Percentiles rank a stretch among this genome's conserved stretches.
These are phyloP conservation scores for Rhabdophis nuchalis DNA, from an alignment of 2,797 vertebrate species.

Conservation along the genomic window DNA sequence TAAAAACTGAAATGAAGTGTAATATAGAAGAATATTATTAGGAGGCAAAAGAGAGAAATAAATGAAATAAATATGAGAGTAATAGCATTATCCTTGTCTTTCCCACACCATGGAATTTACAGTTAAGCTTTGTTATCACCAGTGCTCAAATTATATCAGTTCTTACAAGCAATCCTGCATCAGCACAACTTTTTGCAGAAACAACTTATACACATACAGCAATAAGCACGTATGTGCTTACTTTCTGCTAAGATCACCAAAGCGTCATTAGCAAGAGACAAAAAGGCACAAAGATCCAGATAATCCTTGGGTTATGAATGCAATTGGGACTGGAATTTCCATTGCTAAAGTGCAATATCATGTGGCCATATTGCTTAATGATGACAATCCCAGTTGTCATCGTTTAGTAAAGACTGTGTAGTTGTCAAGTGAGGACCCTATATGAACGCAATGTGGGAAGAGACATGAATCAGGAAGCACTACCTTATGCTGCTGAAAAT, in stretches of 20 bases:
- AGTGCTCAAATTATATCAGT: not conserved
- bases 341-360: not conserved
- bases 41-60: not conserved
- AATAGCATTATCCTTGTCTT: not conserved
- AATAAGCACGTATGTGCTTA: not conserved
- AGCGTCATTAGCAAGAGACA: not conserved
- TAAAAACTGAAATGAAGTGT: not conserved
- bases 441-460: not conserved
- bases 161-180: not conserved
- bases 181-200: not conserved
- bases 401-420: not conserved
- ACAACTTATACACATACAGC: not conserved
- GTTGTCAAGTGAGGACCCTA: not conserved
- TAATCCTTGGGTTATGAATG: not conserved
- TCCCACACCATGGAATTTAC: not conserved
- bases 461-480: not conserved
- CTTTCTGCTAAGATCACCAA: not conserved
- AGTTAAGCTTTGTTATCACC: not conserved
- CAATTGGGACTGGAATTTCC: not conserved
- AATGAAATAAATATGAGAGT: not conserved
- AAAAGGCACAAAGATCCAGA: not conserved
- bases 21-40: not conserved
- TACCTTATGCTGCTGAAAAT: not conserved
- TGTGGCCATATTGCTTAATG: not conserved
- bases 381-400: not conserved